Evolutionary conservation across 2,888 invertebrate genomes (phyloP).

Genomic region (Volucella inanis): DNA sequence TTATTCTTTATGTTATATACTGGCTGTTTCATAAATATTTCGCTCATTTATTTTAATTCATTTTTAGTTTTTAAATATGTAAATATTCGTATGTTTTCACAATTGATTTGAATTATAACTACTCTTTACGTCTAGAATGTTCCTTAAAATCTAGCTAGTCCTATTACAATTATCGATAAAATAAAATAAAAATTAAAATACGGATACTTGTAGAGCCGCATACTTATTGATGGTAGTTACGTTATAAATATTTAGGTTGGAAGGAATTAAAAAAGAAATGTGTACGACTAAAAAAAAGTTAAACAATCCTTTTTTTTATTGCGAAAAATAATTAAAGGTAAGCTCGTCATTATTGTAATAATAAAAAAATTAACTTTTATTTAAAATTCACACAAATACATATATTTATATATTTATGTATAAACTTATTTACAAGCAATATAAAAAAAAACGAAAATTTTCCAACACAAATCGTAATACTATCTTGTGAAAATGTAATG

Average conservation of each 20-base stretch:
- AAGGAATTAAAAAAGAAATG: slow-evolving; percentile 57
- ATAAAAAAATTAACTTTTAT: background rate
- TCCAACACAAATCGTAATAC: slow-evolving; percentile 10
- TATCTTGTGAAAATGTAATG: slow-evolving; percentile 13
- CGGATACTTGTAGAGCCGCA: slow-evolving; percentile 29
- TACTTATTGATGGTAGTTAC: slow-evolving; percentile 8
- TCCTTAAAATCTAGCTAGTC: slow-evolving; percentile 69
- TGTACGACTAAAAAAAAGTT: slow-evolving; percentile 7
- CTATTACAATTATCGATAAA: slow-evolving; percentile 53
- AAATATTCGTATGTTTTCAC: slow-evolving; percentile 69
- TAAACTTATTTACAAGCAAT: slow-evolving; percentile 24
- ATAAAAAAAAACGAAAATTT: background rate
- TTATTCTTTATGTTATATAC: slow-evolving; percentile 49
- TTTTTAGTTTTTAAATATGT: slow-evolving; percentile 57
- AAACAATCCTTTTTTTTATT: slow-evolving; percentile 18
- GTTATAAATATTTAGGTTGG: slow-evolving; percentile 58
- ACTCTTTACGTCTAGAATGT: slow-evolving; percentile 61
- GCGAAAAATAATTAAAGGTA: slow-evolving; percentile 44
- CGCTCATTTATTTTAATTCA: slow-evolving; percentile 65
- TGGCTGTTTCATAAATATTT: slow-evolving; percentile 68
- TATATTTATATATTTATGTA: background rate
- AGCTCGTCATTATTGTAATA: slow-evolving; percentile 50
- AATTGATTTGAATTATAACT: slow-evolving; percentile 62
- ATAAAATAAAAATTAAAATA: slow-evolving; percentile 39
- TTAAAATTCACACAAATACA: slow-evolving; percentile 1